Conservation (phyloP, 1,140 invertebrate genomes). For the Aculops lycopersici region DNA sequence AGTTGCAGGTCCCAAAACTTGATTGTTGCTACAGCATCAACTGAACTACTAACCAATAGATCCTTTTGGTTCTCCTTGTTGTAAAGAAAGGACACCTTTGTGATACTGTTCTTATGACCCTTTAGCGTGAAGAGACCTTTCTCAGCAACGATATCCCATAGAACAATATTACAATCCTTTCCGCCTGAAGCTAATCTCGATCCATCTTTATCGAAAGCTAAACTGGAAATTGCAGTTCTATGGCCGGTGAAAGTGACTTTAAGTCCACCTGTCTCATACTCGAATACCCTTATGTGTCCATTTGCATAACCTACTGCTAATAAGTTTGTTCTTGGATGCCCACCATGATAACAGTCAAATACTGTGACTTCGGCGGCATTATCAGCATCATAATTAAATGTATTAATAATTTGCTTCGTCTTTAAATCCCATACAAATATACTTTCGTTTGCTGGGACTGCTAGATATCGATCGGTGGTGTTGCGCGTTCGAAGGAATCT, state of each 20-base stretch:
- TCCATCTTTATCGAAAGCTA: constrained; percentile 44
- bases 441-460: constrained; percentile 61
- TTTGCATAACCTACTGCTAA: constrained; percentile 68
- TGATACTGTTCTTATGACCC: constrained; percentile 74
- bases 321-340: constrained; percentile 16
- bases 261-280: constrained; percentile 24
- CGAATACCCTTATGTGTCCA: constrained; percentile 49
- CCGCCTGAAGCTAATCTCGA: constrained; percentile 49
- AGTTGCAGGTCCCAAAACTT: constrained; percentile 92
- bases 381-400: constrained; percentile 37
- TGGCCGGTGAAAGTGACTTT: constrained; percentile 56
- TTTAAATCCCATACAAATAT: constrained; percentile 73
- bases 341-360: constrained; percentile 9
- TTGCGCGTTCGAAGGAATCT: constrained; percentile 33
- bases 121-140: constrained; percentile 49
- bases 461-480: constrained; percentile 43
- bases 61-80: constrained; percentile 23
- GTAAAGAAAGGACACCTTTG: constrained; percentile 43
- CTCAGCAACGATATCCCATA: constrained; percentile 79
- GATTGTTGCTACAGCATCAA: constrained; percentile 43
- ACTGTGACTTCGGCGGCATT: constrained; percentile 31
- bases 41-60: constrained; percentile 52
- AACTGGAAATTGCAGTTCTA: constrained; percentile 40
- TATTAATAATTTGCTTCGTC: constrained; percentile 51
- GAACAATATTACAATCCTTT: constrained; percentile 40